Conservation (phyloP, 2,888 invertebrate species). For the Apodemia duryi region DNA sequence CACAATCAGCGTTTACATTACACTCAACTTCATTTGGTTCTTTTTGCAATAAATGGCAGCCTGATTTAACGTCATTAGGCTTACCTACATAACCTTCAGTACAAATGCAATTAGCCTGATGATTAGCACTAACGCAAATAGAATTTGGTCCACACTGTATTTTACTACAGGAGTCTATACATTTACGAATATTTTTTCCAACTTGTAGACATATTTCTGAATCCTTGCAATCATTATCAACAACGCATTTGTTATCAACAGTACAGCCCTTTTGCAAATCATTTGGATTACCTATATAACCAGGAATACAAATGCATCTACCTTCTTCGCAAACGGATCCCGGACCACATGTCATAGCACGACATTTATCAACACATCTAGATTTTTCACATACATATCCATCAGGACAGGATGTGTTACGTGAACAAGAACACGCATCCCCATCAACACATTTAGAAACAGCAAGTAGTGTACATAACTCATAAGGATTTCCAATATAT, state of each 20-base stretch:
- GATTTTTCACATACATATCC: conserved; percentile 87
- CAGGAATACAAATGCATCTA: conserved; percentile 88
- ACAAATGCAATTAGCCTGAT: conserved; percentile 92
- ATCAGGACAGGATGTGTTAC: conserved; percentile 85
- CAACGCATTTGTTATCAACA: conserved; percentile 86
- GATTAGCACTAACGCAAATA: conserved; percentile 89
- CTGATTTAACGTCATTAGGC: conserved; percentile 87
- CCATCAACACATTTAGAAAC: conserved; percentile 85
- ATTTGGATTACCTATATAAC: conserved; percentile 86
- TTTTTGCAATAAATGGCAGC: conserved; percentile 86
- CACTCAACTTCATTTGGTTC: conserved; percentile 81
- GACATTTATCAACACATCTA: conserved; percentile 88
- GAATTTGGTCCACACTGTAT: conserved; percentile 95
- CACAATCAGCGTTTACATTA: conserved; percentile 85
- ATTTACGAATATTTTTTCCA: conserved; percentile 87
- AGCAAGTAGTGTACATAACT: conserved; percentile 86
- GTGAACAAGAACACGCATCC: conserved; percentile 83
- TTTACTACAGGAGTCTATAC: conserved; percentile 92
- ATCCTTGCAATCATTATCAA: conserved; percentile 89
- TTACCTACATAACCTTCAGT: conserved; percentile 89
- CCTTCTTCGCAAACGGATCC: conserved; percentile 90
- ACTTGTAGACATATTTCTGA: conserved; percentile 94
- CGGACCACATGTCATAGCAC: conserved; percentile 87
- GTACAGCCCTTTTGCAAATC: conserved; percentile 85
- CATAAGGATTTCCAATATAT: conserved; percentile 92